Base-by-base conservation (phyloP, 2,113 vertebrate genomes). In the Isichthys henryi region DNA sequence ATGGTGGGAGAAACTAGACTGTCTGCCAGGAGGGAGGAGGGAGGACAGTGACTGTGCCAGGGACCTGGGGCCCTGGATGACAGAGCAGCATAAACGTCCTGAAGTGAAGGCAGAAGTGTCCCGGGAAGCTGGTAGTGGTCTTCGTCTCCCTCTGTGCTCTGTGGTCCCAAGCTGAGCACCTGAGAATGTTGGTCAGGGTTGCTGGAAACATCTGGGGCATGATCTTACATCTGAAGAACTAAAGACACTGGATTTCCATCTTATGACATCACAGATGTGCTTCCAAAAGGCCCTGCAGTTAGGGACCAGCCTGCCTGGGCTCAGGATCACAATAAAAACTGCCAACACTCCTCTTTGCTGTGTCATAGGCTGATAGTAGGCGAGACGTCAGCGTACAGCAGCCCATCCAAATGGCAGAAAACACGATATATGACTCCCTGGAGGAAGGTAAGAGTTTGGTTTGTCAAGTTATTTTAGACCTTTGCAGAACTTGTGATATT, bases 401-500 rank as follows among this genome's bases (percentile, higher is more conserved):
- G 74, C 45, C 88, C 93, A 5, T 70, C 95, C 92, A 94, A 96
- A 98, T 99, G 97, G 97, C 97, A 0, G 97, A 98, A 87, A 99
- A 99, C 90, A 95, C 96, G 53, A 96, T 99, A 49, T 99, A 99
- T 74, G 96, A 93, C 89, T 96, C 97, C 0, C 94, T 94, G 91
- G 95, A 96, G 0, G 95, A 97, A 95, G 96, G 98, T 99, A 92
- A 89, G 92, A 5, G 23, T n/a, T 84, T 48, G 17, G 21, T 84
- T 48, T 84, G 17, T 84, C 10, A 48, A 48, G 43, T 82, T 45
- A 45, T 43, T 45, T 43, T 82, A 82, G 43, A 82, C 15, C 15
- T 82, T 82, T 17, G 5, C 77, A 43, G 39, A 82, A 45, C n/a
- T 27, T 66, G 9, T 66, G 62, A 21, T 82, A 82, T 43, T 82